Percentiles rank a stretch among this genome's conserved stretches.
Conservation (phyloP, 2,888 invertebrate genomes). For the Rhimphoctona megacephalus region DNA sequence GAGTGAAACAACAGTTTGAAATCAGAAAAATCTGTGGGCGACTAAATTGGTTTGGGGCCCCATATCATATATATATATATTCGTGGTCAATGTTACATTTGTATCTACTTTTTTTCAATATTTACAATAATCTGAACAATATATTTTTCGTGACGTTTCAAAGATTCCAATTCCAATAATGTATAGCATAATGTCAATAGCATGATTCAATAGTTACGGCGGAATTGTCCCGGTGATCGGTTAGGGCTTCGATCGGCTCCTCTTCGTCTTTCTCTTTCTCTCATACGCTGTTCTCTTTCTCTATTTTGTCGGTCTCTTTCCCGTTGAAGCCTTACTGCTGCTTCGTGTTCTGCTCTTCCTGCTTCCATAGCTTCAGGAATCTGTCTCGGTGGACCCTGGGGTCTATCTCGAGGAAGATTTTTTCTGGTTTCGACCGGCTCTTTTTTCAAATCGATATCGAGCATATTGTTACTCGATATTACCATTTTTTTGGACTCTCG, state of each 20-base stretch:
- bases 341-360: not conserved
- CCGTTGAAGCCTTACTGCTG: accelerated
- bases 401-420: not conserved
- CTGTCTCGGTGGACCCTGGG: not conserved
- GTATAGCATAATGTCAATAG: too few relatives aligned
- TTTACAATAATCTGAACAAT: too few relatives aligned
- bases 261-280: not conserved
- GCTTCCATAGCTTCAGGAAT: not conserved
- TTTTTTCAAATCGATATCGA: not conserved
- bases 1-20: too few relatives aligned
- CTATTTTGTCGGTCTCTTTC: not conserved
- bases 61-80: too few relatives aligned
- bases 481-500: not conserved
- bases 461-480: not conserved
- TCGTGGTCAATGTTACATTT: not conserved
- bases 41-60: not conserved
- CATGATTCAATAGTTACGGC: too few relatives aligned
- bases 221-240: not conserved
- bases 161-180: too few relatives aligned
- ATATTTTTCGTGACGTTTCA: too few relatives aligned
- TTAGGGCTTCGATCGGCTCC: not conserved
- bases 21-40: not conserved
- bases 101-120: too few relatives aligned
- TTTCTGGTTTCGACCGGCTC: not conserved
- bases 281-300: too few relatives aligned